Conservation (phyloP, 1,140 invertebrate species). For the Armadillidium nasatum region DNA sequence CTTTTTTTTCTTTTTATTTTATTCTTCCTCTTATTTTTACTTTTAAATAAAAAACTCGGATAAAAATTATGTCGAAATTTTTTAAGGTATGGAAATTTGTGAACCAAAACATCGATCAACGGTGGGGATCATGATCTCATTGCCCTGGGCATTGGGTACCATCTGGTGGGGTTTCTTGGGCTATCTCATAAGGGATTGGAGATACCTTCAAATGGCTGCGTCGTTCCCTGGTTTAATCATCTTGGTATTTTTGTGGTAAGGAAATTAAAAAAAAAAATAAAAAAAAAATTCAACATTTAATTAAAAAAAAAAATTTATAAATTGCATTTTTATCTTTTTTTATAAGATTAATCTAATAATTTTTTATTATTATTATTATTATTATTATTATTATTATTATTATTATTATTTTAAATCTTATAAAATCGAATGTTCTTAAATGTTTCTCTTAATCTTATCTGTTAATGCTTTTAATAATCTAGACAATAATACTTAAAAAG, state of each 20-base stretch:
- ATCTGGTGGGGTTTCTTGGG: constrained; percentile 24
- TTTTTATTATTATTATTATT: no score
- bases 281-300: background rate
- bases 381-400: no score
- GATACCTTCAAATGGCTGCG: constrained; percentile 23
- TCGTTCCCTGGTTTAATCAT: constrained; percentile 20
- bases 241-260: constrained; percentile 27
- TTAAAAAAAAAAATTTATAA: no score
- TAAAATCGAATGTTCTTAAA: no score
- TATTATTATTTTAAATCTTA: no score
- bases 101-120: constrained; percentile 28
- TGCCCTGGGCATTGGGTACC: constrained; percentile 30
- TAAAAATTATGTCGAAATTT: background rate
- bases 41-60: background rate
- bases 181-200: constrained; percentile 26
- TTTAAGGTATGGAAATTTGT: constrained; percentile 25
- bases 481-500: no score
- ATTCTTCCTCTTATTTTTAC: background rate
- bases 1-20: background rate
- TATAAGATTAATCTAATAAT: no score
- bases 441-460: no score
- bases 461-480: no score
- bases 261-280: no score
- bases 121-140: constrained; percentile 25
- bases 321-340: no score